Percentiles rank a stretch among this genome's conserved stretches.
phyloP scores from a whole-genome alignment of 92 coral and sea anemone species.

The Porites lobata region DNA sequence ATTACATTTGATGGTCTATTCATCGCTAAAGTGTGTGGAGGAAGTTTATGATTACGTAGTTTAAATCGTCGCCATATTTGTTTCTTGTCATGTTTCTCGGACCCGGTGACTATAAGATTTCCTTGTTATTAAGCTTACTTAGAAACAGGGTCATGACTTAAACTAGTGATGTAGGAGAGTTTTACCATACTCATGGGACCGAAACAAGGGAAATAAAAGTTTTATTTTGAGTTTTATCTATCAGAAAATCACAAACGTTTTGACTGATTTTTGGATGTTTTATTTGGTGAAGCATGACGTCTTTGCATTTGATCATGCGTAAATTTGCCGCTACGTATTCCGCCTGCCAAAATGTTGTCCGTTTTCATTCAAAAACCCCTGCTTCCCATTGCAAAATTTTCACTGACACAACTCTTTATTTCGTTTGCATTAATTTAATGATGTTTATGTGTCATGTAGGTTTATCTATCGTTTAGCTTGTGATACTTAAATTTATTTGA shows the following conservation, averaged over 20 bases:
- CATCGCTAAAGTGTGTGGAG: slow-evolving; percentile 6
- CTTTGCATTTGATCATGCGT: slow-evolving; percentile 41
- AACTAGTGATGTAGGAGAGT: not conserved
- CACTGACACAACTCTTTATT: not conserved
- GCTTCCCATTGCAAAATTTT: not conserved
- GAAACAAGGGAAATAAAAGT: not conserved
- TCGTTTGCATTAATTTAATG: not conserved
- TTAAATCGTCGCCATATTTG: slow-evolving; percentile 82
- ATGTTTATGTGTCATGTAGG: not conserved
- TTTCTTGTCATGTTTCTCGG: slow-evolving; percentile 34
- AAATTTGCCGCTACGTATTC: not conserved
- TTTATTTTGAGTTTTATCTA: slow-evolving; percentile 11
- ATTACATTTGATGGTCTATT: not conserved
- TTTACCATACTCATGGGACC: not conserved
- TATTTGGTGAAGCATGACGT: slow-evolving; percentile 35
- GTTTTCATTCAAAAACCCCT: not conserved
- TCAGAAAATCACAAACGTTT: slow-evolving; percentile 41
- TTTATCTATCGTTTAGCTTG: not conserved
- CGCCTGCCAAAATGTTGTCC: not conserved
- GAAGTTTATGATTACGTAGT: slow-evolving; percentile 68
- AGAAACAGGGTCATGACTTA: not conserved
- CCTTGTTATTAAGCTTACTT: not conserved
- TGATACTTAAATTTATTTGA: not conserved
- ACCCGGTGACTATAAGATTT: slow-evolving; percentile 36
- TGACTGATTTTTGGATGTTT: slow-evolving; percentile 9